These are phyloP conservation scores for Chloroceryle inda DNA, from an alignment of 2,797 vertebrate species.

Conservation along the genomic window DNA sequence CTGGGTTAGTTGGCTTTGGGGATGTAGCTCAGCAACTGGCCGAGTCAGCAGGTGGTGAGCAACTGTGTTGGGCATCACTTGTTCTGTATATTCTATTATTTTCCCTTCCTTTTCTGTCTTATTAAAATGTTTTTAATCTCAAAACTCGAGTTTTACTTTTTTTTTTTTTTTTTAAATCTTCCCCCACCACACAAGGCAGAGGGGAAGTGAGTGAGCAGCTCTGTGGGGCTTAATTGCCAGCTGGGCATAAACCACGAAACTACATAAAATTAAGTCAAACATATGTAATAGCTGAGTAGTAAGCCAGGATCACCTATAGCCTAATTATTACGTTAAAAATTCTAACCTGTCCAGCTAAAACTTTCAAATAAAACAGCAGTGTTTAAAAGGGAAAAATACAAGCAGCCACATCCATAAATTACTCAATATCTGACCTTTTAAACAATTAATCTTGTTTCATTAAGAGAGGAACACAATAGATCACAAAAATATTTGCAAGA, in stretches of 20 bases:
- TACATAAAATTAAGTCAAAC: neutral
- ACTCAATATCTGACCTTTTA: neutral
- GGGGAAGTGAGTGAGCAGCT: neutral
- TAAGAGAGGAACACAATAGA: neutral
- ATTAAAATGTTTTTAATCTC: neutral
- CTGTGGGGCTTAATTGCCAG: no score
- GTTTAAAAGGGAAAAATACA: neutral
- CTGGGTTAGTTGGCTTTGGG: neutral
- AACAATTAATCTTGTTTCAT: neutral
- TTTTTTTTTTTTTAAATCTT: neutral
- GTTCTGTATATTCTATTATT: neutral
- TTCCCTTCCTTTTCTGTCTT: neutral
- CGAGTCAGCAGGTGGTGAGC: neutral
- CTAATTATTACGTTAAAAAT: neutral
- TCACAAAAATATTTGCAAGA: neutral
- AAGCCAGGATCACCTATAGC: neutral
- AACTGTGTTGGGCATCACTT: neutral
- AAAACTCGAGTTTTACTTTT: neutral
- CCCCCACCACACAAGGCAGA: neutral
- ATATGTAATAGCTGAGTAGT: neutral
- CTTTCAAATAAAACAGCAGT: neutral
- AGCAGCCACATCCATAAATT: neutral
- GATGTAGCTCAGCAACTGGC: neutral
- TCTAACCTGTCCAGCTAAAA: neutral
- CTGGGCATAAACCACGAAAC: neutral